These are phyloP conservation scores for Montipora sp. DNA, from an alignment of 64 coral and sea anemone species.

Conservation along the genomic window DNA sequence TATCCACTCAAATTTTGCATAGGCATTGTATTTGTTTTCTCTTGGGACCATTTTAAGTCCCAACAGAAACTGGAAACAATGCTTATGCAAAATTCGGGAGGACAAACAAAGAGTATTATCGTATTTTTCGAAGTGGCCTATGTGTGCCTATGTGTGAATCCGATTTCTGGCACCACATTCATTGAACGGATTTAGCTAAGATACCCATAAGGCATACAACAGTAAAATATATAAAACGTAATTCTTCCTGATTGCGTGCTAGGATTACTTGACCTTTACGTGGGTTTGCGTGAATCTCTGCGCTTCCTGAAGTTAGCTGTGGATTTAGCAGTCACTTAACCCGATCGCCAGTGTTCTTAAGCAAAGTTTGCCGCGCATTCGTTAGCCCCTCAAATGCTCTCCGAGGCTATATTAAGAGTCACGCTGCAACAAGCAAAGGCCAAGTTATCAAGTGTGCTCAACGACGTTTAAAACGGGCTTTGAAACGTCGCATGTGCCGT, in stretches of 20 bases:
- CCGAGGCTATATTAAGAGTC: slow-evolving; percentile 30
- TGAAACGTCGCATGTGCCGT: too few species aligned
- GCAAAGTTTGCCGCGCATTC: slow-evolving; percentile 30
- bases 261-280: not conserved
- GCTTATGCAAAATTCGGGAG: too few species aligned
- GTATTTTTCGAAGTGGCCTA: too few species aligned
- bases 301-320: not conserved
- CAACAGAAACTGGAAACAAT: too few species aligned
- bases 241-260: slow-evolving; percentile 29
- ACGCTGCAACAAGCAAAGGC: slow-evolving; percentile 24
- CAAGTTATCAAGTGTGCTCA: slow-evolving; percentile 14
- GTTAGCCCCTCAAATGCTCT: slow-evolving; percentile 18
- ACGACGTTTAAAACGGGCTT: too few species aligned
- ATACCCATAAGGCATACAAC: not conserved
- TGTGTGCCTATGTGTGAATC: too few species aligned
- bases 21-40: too few species aligned
- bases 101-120: too few species aligned
- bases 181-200: not conserved
- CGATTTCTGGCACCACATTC: too few species aligned
- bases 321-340: not conserved
- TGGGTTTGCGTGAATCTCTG: slow-evolving; percentile 40
- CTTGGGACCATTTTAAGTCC: too few species aligned
- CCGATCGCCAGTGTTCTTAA: slow-evolving; percentile 14
- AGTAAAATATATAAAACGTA: not conserved
- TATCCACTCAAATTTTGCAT: too few species aligned